phyloP scores from a whole-genome alignment of 2,888 invertebrate genomes.

The Heteromyza rotundicornis region DNA sequence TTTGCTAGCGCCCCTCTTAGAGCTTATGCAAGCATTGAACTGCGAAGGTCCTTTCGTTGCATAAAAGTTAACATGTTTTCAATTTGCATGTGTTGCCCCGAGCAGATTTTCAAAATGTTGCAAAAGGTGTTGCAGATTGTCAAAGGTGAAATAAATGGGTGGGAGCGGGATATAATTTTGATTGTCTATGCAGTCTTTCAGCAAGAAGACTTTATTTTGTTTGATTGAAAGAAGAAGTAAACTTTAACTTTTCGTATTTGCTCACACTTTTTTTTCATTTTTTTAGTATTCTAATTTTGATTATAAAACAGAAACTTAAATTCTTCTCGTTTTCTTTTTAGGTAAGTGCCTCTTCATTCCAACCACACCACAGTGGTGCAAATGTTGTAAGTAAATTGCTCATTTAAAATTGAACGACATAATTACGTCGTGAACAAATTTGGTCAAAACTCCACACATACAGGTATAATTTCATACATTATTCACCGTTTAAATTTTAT shows the following conservation, averaged over 20 bases:
- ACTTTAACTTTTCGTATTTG: too few relatives aligned
- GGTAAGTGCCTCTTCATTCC: background rate
- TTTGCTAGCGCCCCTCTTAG: background rate
- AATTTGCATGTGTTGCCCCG: conserved; percentile 12
- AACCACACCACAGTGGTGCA: background rate
- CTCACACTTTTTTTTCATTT: too few relatives aligned
- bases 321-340: background rate
- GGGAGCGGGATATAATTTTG: background rate
- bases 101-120: conserved; percentile 10
- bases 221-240: too few relatives aligned
- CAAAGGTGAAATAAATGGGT: background rate
- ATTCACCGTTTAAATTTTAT: background rate
- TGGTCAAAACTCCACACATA: too few relatives aligned
- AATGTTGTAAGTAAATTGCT: conserved; percentile 6
- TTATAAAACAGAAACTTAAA: too few relatives aligned
- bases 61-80: background rate
- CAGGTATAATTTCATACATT: background rate
- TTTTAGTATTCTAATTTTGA: too few relatives aligned
- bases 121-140: background rate
- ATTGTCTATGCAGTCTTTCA: too few relatives aligned
- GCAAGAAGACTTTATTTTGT: too few relatives aligned
- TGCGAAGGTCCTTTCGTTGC: background rate
- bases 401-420: too few relatives aligned
- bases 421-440: too few relatives aligned
- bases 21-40: conserved; percentile 10